A percentile compares a stretch with the other conserved stretches of the same genome.
These are phyloP conservation scores for Nemotelus nigrinus DNA, from an alignment of 2,888 invertebrate species.

Conservation along the genomic window DNA sequence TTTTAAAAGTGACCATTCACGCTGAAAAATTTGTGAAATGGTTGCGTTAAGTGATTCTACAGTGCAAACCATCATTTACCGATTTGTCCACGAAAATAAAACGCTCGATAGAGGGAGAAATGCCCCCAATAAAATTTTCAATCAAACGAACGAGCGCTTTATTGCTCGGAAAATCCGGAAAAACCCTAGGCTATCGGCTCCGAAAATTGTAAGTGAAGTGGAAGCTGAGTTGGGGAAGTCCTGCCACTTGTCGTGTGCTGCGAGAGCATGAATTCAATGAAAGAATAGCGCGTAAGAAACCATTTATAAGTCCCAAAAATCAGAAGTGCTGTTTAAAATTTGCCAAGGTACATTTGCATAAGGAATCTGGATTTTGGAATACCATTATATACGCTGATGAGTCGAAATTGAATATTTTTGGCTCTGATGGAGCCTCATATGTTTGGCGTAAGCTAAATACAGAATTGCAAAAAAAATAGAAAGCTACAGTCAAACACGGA, in stretches of 20 bases:
- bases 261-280: conserved; percentile 7
- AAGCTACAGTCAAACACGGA: conserved; percentile 27
- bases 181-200: neutral
- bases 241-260: conserved; percentile 1
- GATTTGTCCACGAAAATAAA: conserved; percentile 7
- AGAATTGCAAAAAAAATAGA: conserved; percentile 1
- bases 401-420: conserved; percentile 24
- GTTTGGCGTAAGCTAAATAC: conserved; percentile 31
- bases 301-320: conserved; percentile 8
- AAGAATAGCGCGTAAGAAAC: conserved; percentile 21
- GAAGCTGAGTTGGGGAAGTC: too few relatives aligned
- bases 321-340: conserved; percentile 15
- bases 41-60: neutral
- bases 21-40: neutral
- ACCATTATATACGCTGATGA: conserved; percentile 12
- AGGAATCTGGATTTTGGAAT: conserved; percentile 24
- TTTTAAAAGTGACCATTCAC: too few relatives aligned
- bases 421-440: conserved; percentile 6
- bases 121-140: conserved; percentile 6
- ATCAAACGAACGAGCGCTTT: neutral
- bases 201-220: too few relatives aligned
- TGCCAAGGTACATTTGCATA: neutral
- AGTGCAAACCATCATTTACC: conserved; percentile 4
- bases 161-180: conserved; percentile 4
- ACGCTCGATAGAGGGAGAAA: conserved; percentile 1